These are phyloP conservation scores for Cynopterus brachyotis DNA, from an alignment of 2,113 vertebrate genomes.

Conservation along the genomic window DNA sequence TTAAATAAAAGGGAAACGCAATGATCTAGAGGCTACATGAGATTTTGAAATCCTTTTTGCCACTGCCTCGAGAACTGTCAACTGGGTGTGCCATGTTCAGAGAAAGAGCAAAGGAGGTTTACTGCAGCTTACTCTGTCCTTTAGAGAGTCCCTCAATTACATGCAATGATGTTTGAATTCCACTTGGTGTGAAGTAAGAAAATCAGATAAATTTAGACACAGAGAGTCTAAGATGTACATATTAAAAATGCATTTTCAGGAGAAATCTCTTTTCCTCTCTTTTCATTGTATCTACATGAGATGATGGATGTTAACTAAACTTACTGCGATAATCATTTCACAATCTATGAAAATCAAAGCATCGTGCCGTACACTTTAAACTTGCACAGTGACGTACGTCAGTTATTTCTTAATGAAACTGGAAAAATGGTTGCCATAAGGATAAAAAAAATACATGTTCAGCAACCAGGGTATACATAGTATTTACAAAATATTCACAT, in stretches of 20 bases:
- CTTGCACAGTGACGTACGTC: neutral
- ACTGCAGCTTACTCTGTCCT: neutral
- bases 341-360: neutral
- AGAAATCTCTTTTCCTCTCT: neutral
- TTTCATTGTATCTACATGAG: neutral
- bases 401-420: neutral
- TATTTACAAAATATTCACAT: neutral
- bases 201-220: neutral
- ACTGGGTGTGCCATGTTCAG: neutral
- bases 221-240: neutral
- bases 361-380: neutral
- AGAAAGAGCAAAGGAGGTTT: neutral
- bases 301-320: neutral
- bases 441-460: neutral
- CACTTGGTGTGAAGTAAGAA: neutral
- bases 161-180: neutral
- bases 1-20: constrained; percentile 20
- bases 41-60: constrained; percentile 24
- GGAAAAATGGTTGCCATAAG: neutral
- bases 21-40: constrained; percentile 1
- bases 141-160: neutral
- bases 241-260: neutral
- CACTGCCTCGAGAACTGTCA: neutral
- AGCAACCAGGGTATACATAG: neutral
- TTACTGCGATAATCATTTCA: neutral